phyloP scores from a whole-genome alignment of 2,797 vertebrate species.

The Diplodus sargus region DNA sequence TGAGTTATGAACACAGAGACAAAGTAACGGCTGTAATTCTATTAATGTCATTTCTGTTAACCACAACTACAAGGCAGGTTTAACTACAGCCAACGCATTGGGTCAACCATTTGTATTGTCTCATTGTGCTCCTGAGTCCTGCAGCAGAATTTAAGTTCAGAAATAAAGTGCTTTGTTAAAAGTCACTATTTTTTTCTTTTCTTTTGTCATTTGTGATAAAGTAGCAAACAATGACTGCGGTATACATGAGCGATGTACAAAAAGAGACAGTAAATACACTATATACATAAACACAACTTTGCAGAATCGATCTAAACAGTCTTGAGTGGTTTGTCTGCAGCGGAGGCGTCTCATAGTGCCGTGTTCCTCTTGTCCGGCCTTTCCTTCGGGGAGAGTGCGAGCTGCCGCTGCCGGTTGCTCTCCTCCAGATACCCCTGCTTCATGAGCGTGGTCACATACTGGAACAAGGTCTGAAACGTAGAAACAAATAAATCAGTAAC shows the following conservation, averaged over 20 bases:
- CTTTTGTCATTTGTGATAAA: constrained; percentile 26
- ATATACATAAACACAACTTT: constrained; percentile 63
- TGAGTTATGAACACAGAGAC: constrained; percentile 52
- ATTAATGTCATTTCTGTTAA: constrained; percentile 26
- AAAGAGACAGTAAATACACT: constrained; percentile 62
- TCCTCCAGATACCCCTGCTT: constrained; percentile 82
- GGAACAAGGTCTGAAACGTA: constrained; percentile 81
- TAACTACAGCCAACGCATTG: constrained; percentile 25
- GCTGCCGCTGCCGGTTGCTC: constrained; percentile 59
- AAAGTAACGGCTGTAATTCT: constrained; percentile 36
- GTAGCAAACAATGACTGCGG: constrained; percentile 6
- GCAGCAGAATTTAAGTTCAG: constrained; percentile 59
- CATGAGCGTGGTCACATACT: constrained; percentile 83
- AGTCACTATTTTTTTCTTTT: constrained; percentile 12
- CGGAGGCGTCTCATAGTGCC: constrained; percentile 67
- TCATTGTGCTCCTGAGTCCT: constrained; percentile 18
- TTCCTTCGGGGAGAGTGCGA: constrained; percentile 70
- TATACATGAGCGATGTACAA: constrained; percentile 47
- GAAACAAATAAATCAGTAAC: background rate
- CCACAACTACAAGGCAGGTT: constrained; percentile 42
- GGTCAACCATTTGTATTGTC: constrained; percentile 36
- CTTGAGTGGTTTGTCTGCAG: background rate
- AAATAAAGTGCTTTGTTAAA: constrained; percentile 78
- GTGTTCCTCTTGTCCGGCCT: constrained; percentile 82
- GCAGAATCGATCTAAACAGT: constrained; percentile 45